Evolutionary conservation across 2,888 invertebrate genomes (phyloP), one percentile per base, ranked within the genome.

Genomic region (Dryadula phaetusa): DNA sequence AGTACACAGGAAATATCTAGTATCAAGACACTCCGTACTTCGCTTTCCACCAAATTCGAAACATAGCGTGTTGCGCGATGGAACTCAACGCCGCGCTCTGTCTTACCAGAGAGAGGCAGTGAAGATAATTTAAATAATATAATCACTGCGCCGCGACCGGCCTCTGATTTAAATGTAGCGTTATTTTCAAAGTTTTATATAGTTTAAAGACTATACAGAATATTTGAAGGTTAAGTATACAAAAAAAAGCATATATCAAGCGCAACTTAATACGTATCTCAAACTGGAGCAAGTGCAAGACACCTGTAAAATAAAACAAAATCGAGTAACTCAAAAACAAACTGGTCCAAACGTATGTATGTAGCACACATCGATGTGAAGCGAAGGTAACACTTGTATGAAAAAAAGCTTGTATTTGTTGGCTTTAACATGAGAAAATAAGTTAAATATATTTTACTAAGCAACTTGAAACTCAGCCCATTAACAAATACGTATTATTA

Each of bases 251-350:
- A 47, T 18, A 49, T 61, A 62, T 61, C 20, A 56, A 60, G 62
- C 12, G 42, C 53, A 64, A 54, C 49, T 67, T 47, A 46, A 71
- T 46, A 52, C 49, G 37, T 42, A 58, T 54, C 62, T n/a, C 58
- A 65, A 67, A 70, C 60, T 70, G 61, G 67, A 70, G 64, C 64
- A 65, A 65, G 37, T 40, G 49, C 37, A 25, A 60, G 42, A 22
- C 67, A 67, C 64, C 69, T 69, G 62, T 64, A 53, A 56, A 69
- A 70, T 66, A 62, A 63, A 70, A 67, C 61, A 67, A 64, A 46
- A 60, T 52, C 16, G 52, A 60, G 44, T 20, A 16, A 44, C 32
- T 44, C 46, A 58, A 61, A 66, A 69, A 65, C 60, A 67, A 72
- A 70, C 71, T 70, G 66, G 70, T 70, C 62, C 62, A 64, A 68